Percentiles rank a stretch among this genome's conserved stretches.
Conservation (phyloP, 2,113 vertebrate genomes). For the Taurulus bubalis region DNA sequence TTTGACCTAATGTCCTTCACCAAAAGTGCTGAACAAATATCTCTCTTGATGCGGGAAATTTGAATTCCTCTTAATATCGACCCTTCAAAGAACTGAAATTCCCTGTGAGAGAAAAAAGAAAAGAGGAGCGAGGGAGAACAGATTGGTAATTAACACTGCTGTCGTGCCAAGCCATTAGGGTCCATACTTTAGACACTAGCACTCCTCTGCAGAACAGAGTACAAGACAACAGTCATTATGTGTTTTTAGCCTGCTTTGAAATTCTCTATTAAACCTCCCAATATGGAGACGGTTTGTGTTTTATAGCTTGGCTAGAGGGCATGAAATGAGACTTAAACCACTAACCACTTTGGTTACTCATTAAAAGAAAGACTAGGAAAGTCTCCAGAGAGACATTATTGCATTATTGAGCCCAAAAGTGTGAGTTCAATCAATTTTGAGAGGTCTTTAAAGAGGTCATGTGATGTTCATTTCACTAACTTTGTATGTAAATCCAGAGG, state of each 20-base stretch:
- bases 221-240: slow-evolving; percentile 30
- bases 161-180: slow-evolving; percentile 10
- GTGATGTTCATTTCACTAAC: not conserved
- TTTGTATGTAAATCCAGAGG: not conserved
- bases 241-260: slow-evolving; percentile 29
- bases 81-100: not conserved
- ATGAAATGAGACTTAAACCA: slow-evolving; percentile 41
- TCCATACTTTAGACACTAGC: slow-evolving; percentile 11
- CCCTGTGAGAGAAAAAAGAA: not conserved
- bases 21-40: not conserved
- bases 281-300: not conserved
- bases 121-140: slow-evolving; percentile 2
- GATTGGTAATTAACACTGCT: slow-evolving; percentile 44
- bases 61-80: not conserved
- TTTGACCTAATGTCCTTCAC: not conserved
- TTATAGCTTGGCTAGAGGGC: slow-evolving; percentile 8
- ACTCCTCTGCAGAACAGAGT: slow-evolving; percentile 13
- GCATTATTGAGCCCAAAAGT: not conserved
- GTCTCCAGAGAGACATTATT: not conserved
- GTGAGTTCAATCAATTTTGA: not conserved
- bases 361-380: slow-evolving; percentile 1
- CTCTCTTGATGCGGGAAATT: not conserved
- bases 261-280: slow-evolving; percentile 31
- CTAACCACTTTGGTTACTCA: slow-evolving; percentile 12
- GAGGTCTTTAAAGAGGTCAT: slow-evolving; percentile 16